phyloP scores from a whole-genome alignment of 2,797 vertebrate genomes.

The Ibycter americanus region DNA sequence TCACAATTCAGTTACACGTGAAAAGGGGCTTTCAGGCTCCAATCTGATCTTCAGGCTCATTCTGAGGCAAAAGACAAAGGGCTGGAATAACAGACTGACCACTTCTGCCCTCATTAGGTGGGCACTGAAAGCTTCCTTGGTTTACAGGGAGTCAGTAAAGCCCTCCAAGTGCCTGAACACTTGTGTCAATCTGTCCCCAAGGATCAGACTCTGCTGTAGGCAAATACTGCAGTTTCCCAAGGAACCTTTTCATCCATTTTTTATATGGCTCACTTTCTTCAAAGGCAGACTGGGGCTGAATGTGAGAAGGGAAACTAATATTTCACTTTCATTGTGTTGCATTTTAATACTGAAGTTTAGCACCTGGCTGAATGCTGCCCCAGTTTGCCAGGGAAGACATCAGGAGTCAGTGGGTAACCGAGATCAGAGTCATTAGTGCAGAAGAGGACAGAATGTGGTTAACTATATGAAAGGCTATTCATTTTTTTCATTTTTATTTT shows the following conservation, averaged over 20 bases:
- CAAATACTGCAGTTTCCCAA: conserved; percentile 5
- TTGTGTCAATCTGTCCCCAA: neutral
- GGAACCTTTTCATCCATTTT: conserved; percentile 43
- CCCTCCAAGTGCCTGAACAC: neutral
- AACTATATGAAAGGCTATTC: neutral
- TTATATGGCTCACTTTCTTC: conserved; percentile 12
- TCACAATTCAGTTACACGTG: fast-evolving
- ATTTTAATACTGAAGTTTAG: neutral
- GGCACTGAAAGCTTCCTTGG: neutral
- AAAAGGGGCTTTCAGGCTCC: neutral
- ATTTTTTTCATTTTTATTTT: neutral
- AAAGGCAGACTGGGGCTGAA: conserved; percentile 19
- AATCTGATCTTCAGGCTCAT: neutral
- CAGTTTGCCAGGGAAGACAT: neutral
- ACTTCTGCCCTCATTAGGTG: neutral
- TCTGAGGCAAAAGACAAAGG: neutral
- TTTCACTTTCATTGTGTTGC: conserved; percentile 9
- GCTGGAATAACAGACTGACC: neutral
- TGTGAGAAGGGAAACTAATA: conserved; percentile 9
- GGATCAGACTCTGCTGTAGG: neutral
- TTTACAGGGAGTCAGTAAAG: neutral
- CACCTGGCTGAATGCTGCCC: neutral
- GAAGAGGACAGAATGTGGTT: neutral
- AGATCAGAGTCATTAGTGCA: neutral
- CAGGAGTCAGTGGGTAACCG: neutral